Evolutionary conservation across 92 coral and sea anemone species (phyloP).

Genomic region (Phenganax stokvisi): DNA sequence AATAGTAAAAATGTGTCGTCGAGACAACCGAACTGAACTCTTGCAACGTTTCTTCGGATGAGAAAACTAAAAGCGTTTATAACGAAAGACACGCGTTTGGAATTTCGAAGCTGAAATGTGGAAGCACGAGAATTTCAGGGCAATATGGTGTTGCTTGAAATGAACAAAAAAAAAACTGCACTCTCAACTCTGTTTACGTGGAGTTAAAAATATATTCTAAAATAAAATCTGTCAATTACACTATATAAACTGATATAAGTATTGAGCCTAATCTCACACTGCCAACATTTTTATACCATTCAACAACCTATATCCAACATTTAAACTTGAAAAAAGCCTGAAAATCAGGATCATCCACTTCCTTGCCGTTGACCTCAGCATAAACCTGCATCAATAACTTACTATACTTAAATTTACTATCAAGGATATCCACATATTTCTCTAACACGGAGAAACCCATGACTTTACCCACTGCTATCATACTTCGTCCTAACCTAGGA

Average conservation of each 20-base stretch:
- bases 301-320: constrained; percentile 64
- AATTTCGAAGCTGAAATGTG: not conserved
- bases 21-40: too few species aligned
- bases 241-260: not conserved
- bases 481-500: constrained; percentile 68
- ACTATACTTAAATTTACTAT: constrained; percentile 91
- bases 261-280: not conserved
- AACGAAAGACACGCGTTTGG: not conserved
- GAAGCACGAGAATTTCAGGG: too few species aligned
- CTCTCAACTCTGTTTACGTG: too few species aligned
- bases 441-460: constrained; percentile 96
- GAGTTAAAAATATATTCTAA: not conserved
- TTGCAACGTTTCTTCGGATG: too few species aligned
- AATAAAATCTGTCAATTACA: not conserved
- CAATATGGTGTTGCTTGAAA: too few species aligned
- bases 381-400: constrained; percentile 76
- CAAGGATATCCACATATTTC: constrained; percentile 90
- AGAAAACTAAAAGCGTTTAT: not conserved
- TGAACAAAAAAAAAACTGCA: too few species aligned
- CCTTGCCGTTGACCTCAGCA: constrained; percentile 90
- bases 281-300: too few species aligned
- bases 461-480: constrained; percentile 77
- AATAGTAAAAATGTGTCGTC: not conserved
- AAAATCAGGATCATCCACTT: constrained; percentile 83
- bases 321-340: constrained; percentile 92